Evolutionary conservation across 1,140 invertebrate species (phyloP), one percentile per base, ranked within the genome.

Genomic region (Drosophila kurseongensis): DNA sequence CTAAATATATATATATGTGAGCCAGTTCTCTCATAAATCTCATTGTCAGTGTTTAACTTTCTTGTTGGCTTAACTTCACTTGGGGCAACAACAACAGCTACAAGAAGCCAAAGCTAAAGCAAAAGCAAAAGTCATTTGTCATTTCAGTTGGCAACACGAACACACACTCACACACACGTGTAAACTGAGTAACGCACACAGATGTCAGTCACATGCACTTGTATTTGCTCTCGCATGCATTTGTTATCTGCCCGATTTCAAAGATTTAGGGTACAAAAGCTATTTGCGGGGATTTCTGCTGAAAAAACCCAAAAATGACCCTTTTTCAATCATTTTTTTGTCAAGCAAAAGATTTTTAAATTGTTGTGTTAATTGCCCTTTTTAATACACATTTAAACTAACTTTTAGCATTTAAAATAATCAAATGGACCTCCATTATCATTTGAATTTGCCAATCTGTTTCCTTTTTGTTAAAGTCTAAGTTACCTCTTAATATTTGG

Each of bases 1-100:
- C 38, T 72, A 14, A 52, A 35, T 66, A 40, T 66, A 44, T 65
- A 48, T 59, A 38, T 47, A 44, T 66, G 56, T 66, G 51, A 72
- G 58, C 62, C 75, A 59, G 59, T 51, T 59, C 63, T 68, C 76
- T 88, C 84, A 88, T 88, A 88, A 88, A 88, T 88, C 84, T 89
- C 79, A 88, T 88, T 88, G 84, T 88, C 84, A 88, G 84, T 88
- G 84, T 83, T 88, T 88, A 88, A 88, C 84, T 88, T 88, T 88
- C 84, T 88, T 88, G 84, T 88, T 88, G 84, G 84, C 81, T 88
- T 88, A 83, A 83, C 84, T 89, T 89, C 76, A 78, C 76, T 88
- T 80, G 62, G 51, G 75, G 72, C 79, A 88, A 51, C 66, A 80
- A 72, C 75, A 78, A 78, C 65, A 67, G 42, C 52, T 29, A 41